Evolutionary conservation across 1,140 invertebrate genomes (phyloP).

Genomic region (Euwallacea fornicatus): DNA sequence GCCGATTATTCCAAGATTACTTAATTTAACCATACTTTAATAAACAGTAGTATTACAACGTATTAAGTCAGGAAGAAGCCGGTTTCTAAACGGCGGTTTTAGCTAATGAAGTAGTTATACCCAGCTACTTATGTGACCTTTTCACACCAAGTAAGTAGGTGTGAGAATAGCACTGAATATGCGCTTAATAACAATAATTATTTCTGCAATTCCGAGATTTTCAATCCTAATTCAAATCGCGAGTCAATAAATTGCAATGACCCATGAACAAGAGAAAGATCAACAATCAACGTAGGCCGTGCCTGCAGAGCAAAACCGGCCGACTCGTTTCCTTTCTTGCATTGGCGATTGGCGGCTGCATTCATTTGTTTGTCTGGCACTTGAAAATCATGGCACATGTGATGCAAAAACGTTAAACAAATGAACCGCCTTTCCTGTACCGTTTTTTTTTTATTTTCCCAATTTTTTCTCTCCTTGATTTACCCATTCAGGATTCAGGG

Average conservation of each 20-base stretch:
- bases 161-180: no score
- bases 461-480: constrained; percentile 4
- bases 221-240: neutral
- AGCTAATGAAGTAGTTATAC: no score
- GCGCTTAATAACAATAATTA: no score
- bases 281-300: neutral
- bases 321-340: constrained; percentile 6
- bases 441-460: no score
- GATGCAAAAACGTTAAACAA: constrained; percentile 13
- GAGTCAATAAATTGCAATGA: neutral
- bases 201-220: neutral
- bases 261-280: neutral
- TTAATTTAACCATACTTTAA: no score
- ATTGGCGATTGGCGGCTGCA: neutral
- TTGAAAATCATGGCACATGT: constrained; percentile 15
- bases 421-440: neutral
- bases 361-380: constrained; percentile 21
- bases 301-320: constrained; percentile 5
- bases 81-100: no score
- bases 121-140: no score
- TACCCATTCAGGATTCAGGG: neutral
- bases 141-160: no score
- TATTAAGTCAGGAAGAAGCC: no score
- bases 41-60: no score
- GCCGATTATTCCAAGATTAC: no score